Evolutionary conservation across 2,888 invertebrate species (phyloP).

Genomic region (Steinernema carpocapsae): DNA sequence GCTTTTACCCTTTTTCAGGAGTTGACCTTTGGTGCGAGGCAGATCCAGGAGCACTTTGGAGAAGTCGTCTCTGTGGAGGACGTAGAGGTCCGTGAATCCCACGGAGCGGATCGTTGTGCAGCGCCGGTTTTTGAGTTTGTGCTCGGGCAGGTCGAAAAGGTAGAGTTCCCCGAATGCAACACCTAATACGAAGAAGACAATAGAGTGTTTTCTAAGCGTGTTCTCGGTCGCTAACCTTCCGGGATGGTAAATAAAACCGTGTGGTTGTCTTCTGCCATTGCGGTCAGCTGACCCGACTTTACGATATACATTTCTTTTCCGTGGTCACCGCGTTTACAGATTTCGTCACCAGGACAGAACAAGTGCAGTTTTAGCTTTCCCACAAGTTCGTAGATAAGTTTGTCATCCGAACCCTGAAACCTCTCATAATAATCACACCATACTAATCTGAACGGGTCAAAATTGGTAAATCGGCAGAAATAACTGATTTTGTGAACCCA

Average conservation of each 20-base stretch:
- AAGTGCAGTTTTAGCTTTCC: conserved; percentile 25
- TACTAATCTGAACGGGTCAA: too few relatives aligned
- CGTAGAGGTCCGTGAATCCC: conserved; percentile 40
- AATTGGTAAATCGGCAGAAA: too few relatives aligned
- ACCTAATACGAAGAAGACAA: background rate
- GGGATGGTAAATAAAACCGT: conserved; percentile 14
- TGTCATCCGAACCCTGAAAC: conserved; percentile 9
- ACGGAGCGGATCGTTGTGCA: conserved; percentile 36
- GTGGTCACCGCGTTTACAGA: conserved; percentile 23
- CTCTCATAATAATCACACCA: background rate
- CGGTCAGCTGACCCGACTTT: conserved; percentile 34
- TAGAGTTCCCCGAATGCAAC: conserved; percentile 36
- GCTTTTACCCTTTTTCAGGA: conserved; percentile 36
- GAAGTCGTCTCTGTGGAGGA: conserved; percentile 38
- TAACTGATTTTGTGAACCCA: too few relatives aligned
- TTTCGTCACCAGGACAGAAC: conserved; percentile 37
- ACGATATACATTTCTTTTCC: conserved; percentile 40
- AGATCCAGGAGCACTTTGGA: conserved; percentile 38
- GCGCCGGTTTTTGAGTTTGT: conserved; percentile 32
- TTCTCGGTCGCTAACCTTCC: conserved; percentile 1
- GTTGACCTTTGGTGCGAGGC: conserved; percentile 39
- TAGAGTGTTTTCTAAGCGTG: too few relatives aligned
- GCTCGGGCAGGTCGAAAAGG: conserved; percentile 38
- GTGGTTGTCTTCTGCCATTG: conserved; percentile 28
- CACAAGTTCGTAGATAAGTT: conserved; percentile 3